These are phyloP conservation scores for Mormyrus iriodes DNA, from an alignment of 2,113 vertebrate species.

Conservation along the genomic window DNA sequence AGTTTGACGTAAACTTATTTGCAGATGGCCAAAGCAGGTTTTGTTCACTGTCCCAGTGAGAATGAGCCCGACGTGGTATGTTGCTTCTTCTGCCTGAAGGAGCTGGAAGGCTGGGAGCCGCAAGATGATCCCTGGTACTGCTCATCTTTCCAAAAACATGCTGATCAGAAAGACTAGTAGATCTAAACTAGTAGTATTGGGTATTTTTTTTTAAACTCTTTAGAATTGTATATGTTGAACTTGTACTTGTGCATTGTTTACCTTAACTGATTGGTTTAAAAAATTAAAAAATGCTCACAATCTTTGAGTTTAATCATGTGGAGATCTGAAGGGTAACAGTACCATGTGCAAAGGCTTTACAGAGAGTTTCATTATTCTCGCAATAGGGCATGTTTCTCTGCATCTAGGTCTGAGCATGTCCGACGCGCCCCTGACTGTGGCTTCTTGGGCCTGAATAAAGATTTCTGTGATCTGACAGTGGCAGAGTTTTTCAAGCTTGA, in stretches of 20 bases:
- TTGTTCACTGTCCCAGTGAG: slow-evolving; percentile 62
- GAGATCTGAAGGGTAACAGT: not conserved
- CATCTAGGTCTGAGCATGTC: slow-evolving; percentile 57
- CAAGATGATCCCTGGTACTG: slow-evolving; percentile 66
- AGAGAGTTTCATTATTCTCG: not conserved
- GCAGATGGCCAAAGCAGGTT: slow-evolving; percentile 72
- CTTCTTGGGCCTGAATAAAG: slow-evolving; percentile 57
- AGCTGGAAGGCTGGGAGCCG: slow-evolving; percentile 70
- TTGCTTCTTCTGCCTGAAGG: slow-evolving; percentile 74
- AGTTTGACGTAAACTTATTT: not conserved
- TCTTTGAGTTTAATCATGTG: not conserved
- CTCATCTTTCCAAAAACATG: not conserved
- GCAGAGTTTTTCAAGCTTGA: slow-evolving; percentile 64
- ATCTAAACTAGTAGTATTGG: not conserved
- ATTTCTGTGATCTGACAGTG: slow-evolving; percentile 59
- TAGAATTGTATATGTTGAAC: not conserved
- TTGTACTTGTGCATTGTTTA: not conserved
- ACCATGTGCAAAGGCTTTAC: not conserved
- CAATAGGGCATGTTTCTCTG: not conserved
- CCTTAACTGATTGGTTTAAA: not conserved
- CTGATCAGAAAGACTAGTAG: not conserved
- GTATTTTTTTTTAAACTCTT: not conserved
- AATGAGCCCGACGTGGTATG: slow-evolving; percentile 63
- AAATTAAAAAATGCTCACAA: not conserved
- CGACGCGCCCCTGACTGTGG: slow-evolving; percentile 58